Evolutionary conservation across 2,888 invertebrate species (phyloP), one percentile per base, ranked within the genome.

Genomic region (Teleiodes luculella): DNA sequence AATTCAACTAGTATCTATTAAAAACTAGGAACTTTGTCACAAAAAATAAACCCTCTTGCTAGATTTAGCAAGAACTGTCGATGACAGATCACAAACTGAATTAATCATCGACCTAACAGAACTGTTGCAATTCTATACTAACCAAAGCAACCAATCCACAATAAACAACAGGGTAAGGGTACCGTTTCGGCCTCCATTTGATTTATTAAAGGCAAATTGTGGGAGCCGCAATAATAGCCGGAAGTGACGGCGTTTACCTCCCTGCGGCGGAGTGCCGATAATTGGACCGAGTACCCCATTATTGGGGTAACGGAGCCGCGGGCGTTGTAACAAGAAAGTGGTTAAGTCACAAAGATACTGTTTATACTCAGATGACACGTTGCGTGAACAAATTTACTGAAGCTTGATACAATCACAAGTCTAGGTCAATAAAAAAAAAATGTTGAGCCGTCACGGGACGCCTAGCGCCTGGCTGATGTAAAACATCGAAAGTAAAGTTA

Each of bases 121-220:
- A n/a, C n/a, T n/a, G n/a, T n/a, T 37, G 18, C 13, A 16, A 39
- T 2, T 1, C 5, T 18, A n/a, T 37, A 16, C 16, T 39, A 39
- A 28, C 43, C n/a, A 28, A 28, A 28, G 28, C 43, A 43, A 28
- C 20, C 16, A 10, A 14, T 41, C 13, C 59, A 60, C 59, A 63
- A 59, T 66, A 63, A 68, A 68, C 67, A 65, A 59, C 56, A 52
- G 54, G 54, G 52, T 46, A 54, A 51, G 51, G 39, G 52, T 51
- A 31, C 36, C 54, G 47, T 47, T 24, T 37, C 37, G 16, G 49
- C 35, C 18, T 16, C 39, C 13, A 14, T 39, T 41, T 78, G 80
- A 83, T 83, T 83, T 83, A 83, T 80, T 76, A 71, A 72, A 73
- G 70, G 78, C 74, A 78, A 80, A 82, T 81, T 80, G 80, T 68